A percentile compares a stretch with the other conserved stretches of the same genome.
Evolutionary conservation across 2,797 vertebrate genomes (phyloP).

Genomic region (Falco naumanni): DNA sequence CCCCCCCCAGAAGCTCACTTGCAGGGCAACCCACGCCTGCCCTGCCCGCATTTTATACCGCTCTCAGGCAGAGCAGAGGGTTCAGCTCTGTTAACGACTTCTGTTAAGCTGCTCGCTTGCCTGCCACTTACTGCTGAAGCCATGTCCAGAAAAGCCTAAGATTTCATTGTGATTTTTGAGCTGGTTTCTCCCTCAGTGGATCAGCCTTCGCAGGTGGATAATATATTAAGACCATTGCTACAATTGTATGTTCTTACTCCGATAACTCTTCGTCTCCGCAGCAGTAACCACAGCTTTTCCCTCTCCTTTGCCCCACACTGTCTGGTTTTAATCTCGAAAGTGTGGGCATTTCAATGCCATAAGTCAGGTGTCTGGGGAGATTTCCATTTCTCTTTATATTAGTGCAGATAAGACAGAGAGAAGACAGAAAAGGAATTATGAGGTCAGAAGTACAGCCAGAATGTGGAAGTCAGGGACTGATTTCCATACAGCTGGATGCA

Average conservation of each 20-base stretch:
- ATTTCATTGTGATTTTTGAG: not conserved
- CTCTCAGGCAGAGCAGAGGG: not conserved
- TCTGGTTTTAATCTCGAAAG: conserved; percentile 1
- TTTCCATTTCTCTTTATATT: not conserved
- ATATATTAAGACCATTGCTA: not conserved
- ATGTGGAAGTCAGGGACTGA: not conserved
- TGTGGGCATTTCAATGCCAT: not conserved
- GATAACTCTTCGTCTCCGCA: not conserved
- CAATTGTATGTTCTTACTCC: not conserved
- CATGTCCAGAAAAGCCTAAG: rapidly evolving
- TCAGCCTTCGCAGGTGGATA: not conserved
- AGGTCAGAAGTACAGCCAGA: not conserved
- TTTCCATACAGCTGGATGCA: not conserved
- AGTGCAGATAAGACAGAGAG: not conserved
- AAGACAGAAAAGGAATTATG: not conserved
- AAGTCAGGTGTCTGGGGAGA: not conserved
- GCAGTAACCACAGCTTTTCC: not conserved
- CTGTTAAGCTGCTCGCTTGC: not conserved
- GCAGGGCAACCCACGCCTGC: not conserved
- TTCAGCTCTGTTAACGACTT: not conserved
- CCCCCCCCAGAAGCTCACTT: no score
- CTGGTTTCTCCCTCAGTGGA: not conserved
- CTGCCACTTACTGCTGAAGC: not conserved
- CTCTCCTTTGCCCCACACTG: not conserved
- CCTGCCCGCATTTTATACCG: not conserved